phyloP scores from a whole-genome alignment of 2,113 vertebrate species.

The Chaetorhynchus papuensis region DNA sequence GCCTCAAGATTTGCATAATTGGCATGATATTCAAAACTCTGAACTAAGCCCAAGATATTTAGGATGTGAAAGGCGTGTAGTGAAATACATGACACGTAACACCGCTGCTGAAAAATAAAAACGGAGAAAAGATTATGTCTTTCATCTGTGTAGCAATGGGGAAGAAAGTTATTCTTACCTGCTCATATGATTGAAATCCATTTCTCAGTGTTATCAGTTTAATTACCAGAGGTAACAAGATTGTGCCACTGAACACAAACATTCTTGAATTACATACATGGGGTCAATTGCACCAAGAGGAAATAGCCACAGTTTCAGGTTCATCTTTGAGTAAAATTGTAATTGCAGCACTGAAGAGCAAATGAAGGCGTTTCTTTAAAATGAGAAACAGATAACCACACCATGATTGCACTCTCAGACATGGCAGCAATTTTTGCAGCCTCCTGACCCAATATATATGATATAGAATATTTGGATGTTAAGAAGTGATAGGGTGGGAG shows the following conservation, averaged over 20 bases:
- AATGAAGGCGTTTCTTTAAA: background rate
- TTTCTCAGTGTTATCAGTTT: background rate
- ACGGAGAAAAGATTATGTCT: background rate
- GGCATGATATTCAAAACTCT: slow-evolving; percentile 34
- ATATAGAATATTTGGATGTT: background rate
- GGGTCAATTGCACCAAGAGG: background rate
- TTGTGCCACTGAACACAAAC: background rate
- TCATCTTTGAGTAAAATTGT: background rate
- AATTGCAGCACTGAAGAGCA: background rate
- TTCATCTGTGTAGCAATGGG: background rate
- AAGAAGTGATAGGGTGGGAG: background rate
- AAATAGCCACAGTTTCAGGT: background rate
- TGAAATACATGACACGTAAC: background rate
- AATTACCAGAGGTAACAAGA: background rate
- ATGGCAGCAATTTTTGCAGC: background rate
- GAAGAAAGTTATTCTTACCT: background rate
- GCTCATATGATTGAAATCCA: background rate
- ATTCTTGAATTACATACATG: background rate
- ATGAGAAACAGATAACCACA: background rate
- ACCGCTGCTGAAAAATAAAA: background rate
- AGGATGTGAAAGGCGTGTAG: background rate
- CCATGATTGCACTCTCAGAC: background rate
- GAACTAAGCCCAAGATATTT: slow-evolving; percentile 45
- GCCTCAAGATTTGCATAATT: slow-evolving; percentile 65
- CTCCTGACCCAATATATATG: background rate